Base-by-base conservation (phyloP, 2,113 vertebrate species). In the Myotis yumanensis region DNA sequence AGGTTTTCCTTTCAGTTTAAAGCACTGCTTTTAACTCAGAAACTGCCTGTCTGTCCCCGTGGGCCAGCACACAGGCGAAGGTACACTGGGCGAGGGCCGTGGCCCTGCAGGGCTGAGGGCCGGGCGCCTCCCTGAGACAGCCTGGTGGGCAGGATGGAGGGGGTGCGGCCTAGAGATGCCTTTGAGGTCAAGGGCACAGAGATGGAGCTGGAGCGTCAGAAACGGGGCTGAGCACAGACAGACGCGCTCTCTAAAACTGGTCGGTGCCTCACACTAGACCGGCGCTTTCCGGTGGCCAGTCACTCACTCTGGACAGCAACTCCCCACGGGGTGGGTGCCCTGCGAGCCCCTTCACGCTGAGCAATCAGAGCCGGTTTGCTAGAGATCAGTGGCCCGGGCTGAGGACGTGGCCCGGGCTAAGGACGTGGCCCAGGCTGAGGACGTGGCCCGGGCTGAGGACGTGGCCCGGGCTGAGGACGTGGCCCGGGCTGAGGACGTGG, bases 281-380 rank as follows among this genome's bases (percentile, higher is more conserved):
- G 7, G 37, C 32, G 25, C 73, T 20, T 9, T 0, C 2, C 11
- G 1, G 23, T 3, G 0, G 4, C 2, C 12, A 3, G 32, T 2
- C 25, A 3, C 3, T 2, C 5, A 1, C 37, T 22, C 28, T 12
- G 1, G 3, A 23, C 11, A 6, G 17, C 12, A 12, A 0, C 28
- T n/a, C n/a, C 54, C 22, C n/a, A 0, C 1, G 0, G 2, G 6
- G 15, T 0, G 7, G 43, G 25, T 0, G 1, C 23, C 8, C 5
- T 1, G 9, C 6, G 25, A 20, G 10, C 48, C 11, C 59, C 25
- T 4, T 46, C 5, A 0, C 3, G 54, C 0, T 3, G 30, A 22
- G 69, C 2, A 32, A 20, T 25, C 1, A 0, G 51, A 23, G 72
- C 8, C 6, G 2, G 37, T 7, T 40, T 30, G 23, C 11, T 4